These are phyloP conservation scores for Neolamprologus brichardi DNA, from an alignment of 2,113 vertebrate species.

Conservation along the genomic window DNA sequence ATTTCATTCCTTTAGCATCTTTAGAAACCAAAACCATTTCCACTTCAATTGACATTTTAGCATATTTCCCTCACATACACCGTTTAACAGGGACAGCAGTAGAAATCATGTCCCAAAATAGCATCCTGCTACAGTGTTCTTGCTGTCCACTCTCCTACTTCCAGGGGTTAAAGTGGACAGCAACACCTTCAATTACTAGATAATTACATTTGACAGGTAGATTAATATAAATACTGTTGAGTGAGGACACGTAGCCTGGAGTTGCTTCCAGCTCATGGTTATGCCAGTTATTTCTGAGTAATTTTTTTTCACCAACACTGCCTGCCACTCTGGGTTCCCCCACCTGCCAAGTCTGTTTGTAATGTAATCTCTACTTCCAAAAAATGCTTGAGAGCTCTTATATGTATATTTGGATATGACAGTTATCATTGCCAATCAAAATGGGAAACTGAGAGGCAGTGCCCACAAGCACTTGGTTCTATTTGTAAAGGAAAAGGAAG, in stretches of 20 bases:
- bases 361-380: not conserved
- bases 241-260: not conserved
- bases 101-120: not conserved
- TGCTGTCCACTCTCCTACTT: not conserved
- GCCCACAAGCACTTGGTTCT: not conserved
- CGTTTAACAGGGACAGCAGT: not conserved
- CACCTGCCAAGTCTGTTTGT: not conserved
- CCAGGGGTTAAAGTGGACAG: not conserved
- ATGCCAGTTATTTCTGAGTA: not conserved
- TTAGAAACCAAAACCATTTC: not conserved
- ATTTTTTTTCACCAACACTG: not conserved
- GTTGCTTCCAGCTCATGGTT: not conserved
- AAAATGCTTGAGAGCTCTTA: not conserved
- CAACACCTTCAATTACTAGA: not conserved
- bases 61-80: not conserved
- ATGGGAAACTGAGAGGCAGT: not conserved
- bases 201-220: not conserved
- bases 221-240: not conserved
- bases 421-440: not conserved
- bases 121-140: not conserved
- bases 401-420: not conserved
- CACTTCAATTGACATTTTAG: not conserved
- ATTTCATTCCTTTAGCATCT: not conserved
- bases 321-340: not conserved
- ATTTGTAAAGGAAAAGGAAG: not conserved